These are phyloP conservation scores for Nemurella pictetii DNA, from an alignment of 2,888 invertebrate genomes.

Conservation along the genomic window DNA sequence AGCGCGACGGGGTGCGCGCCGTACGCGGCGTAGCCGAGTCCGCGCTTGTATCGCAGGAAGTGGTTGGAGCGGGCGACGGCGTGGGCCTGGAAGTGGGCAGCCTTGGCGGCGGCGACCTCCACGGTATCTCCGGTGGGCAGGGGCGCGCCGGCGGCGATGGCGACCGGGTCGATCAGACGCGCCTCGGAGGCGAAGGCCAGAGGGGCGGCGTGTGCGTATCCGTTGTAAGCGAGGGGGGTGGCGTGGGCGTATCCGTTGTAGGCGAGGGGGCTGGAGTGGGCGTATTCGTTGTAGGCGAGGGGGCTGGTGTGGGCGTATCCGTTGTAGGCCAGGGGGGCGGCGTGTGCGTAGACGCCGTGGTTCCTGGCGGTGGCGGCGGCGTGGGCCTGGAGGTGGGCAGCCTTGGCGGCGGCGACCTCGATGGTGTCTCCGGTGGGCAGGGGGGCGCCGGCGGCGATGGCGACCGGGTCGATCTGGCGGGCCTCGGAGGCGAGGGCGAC, in stretches of 20 bases:
- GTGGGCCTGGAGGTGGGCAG: conserved; percentile 16
- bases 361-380: conserved; percentile 11
- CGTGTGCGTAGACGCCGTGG: conserved; percentile 32
- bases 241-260: conserved; percentile 45
- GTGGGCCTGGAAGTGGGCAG: conserved; percentile 57
- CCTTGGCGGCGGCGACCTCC: conserved; percentile 58
- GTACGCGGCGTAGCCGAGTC: conserved; percentile 32
- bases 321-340: conserved; percentile 15
- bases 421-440: conserved; percentile 34
- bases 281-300: neutral
- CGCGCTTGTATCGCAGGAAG: conserved; percentile 13
- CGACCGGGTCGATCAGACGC: conserved; percentile 48
- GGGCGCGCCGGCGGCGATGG: conserved; percentile 53
- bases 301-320: neutral
- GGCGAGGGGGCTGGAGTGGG: neutral
- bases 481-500: conserved; percentile 44
- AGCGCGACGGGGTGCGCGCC: conserved; percentile 26
- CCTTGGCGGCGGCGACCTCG: conserved; percentile 31
- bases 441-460: conserved; percentile 33
- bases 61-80: conserved; percentile 45
- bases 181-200: conserved; percentile 53
- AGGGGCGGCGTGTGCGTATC: conserved; percentile 54
- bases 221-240: conserved; percentile 53
- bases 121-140: conserved; percentile 47
- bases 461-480: conserved; percentile 45